Base-by-base conservation (phyloP, 2,797 vertebrate species). In the Pantherophis alleghaniensis region DNA sequence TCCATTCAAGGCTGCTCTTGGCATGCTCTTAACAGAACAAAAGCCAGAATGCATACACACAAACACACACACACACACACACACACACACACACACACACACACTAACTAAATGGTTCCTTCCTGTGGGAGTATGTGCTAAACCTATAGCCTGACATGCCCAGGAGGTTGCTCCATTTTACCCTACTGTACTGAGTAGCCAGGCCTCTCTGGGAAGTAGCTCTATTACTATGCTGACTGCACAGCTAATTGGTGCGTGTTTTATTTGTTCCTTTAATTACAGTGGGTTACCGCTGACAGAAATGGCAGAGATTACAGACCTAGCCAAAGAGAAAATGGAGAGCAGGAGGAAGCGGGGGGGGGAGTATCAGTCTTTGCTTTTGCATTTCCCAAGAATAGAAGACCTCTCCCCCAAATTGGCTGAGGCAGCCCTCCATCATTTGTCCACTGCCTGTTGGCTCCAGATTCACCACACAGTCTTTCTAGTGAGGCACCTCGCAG, bases 211-310 rank as follows among this genome's bases (percentile, higher is more conserved):
- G 69, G 63, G 74, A 93, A 93, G 90, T 66, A 87, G 90, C 59
- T 93, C 90, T 87, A 91, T 91, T 93, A 91, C 93, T 86, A 87
- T 89, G 69, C 90, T 91, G 93, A 88, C 90, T 93, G 90, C 90
- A 91, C 93, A 91, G 90, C 87, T 93, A 93, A 93, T 91, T 91
- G 93, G 90, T 91, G 87, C 87, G 26, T 93, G 93, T 89, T 93
- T 93, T 91, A 91, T 93, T 93, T 91, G 90, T 88, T 86, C 87
- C 87, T 91, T 91, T 93, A 91, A 93, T 93, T 93, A 93, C 93
- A 89, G 87, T 89, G 90, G 90, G 93, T 93, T 89, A 91, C 93
- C 20, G 60, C 87, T 91, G 93, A 91, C 87, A 66, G 66, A 91
- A 93, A 93, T 93, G 92, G 91, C 92, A 88, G 86, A 86, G 89